phyloP scores from a whole-genome alignment of 2,797 vertebrate genomes.

The Decapterus maruadsi region DNA sequence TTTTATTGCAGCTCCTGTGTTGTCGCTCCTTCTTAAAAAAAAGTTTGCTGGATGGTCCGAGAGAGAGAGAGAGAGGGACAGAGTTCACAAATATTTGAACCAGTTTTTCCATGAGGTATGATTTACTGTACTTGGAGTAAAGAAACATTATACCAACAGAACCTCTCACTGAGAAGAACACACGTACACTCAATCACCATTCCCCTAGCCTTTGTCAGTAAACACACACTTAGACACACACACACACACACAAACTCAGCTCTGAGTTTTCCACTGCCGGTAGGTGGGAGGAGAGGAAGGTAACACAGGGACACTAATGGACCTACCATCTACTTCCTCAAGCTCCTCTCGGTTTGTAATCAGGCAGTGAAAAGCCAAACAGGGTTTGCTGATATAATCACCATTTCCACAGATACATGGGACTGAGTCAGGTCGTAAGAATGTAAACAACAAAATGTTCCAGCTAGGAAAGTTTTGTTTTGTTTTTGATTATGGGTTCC shows the following conservation, averaged over 20 bases:
- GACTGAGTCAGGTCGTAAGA: constrained; percentile 32
- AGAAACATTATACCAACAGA: constrained; percentile 48
- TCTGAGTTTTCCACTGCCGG: constrained; percentile 56
- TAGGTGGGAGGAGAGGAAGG: constrained; percentile 50
- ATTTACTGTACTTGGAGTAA: constrained; percentile 31
- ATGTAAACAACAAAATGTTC: constrained; percentile 46
- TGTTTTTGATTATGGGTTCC: not conserved
- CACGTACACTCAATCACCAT: constrained; percentile 20
- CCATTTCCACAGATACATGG: constrained; percentile 19
- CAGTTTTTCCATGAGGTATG: constrained; percentile 62
- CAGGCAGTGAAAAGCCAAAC: constrained; percentile 52
- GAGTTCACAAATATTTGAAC: not conserved
- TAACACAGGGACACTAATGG: constrained; percentile 58
- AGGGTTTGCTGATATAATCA: constrained; percentile 47
- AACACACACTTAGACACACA: constrained; percentile 35
- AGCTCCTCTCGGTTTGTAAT: constrained; percentile 48
- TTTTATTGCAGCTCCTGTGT: constrained; percentile 37
- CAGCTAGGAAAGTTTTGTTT: not conserved
- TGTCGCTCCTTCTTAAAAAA: not conserved
- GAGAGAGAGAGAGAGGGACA: not conserved
- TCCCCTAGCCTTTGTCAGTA: constrained; percentile 49
- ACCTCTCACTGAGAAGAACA: constrained; percentile 31
- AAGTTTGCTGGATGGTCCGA: constrained; percentile 25
- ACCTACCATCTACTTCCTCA: constrained; percentile 35
- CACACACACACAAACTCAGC: constrained; percentile 27